Conservation (phyloP, 2,888 invertebrate genomes). For the Podabrus alpinus region DNA sequence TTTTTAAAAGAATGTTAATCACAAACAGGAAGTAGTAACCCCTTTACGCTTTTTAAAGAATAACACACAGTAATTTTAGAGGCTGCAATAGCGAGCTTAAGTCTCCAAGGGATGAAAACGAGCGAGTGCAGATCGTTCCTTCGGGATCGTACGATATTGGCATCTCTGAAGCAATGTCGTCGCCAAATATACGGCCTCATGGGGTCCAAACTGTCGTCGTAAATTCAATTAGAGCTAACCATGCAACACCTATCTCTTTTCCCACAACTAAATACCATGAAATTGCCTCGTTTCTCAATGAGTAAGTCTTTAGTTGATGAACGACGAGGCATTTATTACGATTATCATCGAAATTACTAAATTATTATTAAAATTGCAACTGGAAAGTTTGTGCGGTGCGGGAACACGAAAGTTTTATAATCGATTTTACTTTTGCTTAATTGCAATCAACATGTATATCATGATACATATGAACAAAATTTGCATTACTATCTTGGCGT, state of each 20-base stretch:
- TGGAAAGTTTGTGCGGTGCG: too few species aligned
- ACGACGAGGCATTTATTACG: background rate
- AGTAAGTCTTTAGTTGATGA: conserved; percentile 16
- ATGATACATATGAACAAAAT: conserved; percentile 5
- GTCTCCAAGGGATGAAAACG: conserved; percentile 35
- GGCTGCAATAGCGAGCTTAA: conserved; percentile 9
- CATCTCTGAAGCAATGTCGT: conserved; percentile 54
- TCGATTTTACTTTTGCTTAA: background rate
- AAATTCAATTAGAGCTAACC: conserved; percentile 54
- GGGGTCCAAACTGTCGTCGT: conserved; percentile 54
- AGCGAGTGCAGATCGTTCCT: conserved; percentile 51
- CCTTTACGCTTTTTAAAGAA: conserved; percentile 18
- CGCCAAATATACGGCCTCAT: conserved; percentile 55
- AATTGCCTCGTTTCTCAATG: conserved; percentile 12
- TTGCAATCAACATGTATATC: conserved; percentile 4
- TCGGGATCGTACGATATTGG: conserved; percentile 52
- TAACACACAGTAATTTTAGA: conserved; percentile 8
- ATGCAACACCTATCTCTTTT: conserved; percentile 37
- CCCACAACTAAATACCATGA: conserved; percentile 13
- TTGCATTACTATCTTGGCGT: conserved; percentile 12
- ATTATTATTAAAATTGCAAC: background rate
- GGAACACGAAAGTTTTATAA: background rate
- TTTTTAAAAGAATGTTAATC: background rate
- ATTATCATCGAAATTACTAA: background rate
- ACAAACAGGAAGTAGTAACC: background rate